Base-by-base conservation (phyloP, 1,140 invertebrate species). In the Trinorchestia longiramus region DNA sequence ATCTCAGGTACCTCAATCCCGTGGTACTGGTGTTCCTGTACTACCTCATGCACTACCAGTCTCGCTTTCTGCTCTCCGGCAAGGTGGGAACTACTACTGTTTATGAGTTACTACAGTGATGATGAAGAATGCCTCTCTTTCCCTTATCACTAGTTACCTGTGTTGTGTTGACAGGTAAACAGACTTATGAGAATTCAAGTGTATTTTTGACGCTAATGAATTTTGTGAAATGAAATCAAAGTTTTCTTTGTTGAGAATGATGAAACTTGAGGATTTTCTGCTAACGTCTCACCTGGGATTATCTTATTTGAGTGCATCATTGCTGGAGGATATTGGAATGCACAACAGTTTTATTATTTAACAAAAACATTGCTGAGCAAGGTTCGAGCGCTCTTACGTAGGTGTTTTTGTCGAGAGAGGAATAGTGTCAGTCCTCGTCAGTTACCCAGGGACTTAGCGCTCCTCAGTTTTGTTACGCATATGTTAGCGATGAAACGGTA, bases 41-140 rank as follows among this genome's bases (percentile, higher is more conserved):
- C 44, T 94, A 94, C 44, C 92, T 94, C 43, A 94, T 94, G 92
- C 43, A 94, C 17, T 94, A 94, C 92, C 92, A 94, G 92, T 94
- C 92, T 17, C 92, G 92, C 92, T 94, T 94, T 44, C 92, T 94
- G 43, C 92, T 94, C 92, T 94, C 92, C 44, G 43, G 44, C 44
- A 94, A 94, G 92, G 92, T 94, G 47, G 43, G 88, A 15, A 41
- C 95, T 53, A 95, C 42, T 77, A 43, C 11, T n/a, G 87, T 6
- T 41, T 3, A 17, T 36, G 15, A 77, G 62, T 77, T 77, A 77
- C 62, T 11, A 28, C 15, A 23, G 28, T 77, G 28, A 3, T 77
- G 11, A 77, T 28, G 28, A n/a, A 19, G 11, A 36, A 11, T 28
- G 8, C 62, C 62, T 23, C 62, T 77, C 28, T 77, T 15, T 3